Base-by-base conservation (phyloP, 2,888 invertebrate species). In the Drosophila fulvimacula region DNA sequence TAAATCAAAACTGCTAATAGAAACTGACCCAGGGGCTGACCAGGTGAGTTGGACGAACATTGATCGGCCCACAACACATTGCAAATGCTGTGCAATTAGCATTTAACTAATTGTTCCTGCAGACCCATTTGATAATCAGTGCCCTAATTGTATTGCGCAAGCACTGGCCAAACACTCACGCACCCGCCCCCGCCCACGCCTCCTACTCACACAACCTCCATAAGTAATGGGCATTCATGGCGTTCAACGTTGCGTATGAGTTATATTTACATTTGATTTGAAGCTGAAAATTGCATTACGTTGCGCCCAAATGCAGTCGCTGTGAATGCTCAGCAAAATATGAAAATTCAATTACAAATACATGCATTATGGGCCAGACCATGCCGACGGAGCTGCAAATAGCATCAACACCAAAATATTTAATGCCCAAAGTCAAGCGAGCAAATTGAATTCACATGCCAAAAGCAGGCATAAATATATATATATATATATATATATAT, bases 221-320 rank as follows among this genome's bases (percentile, higher is more conserved):
- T 41, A 38, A 24, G 36, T 39, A n/a, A 34, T 34, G 15, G 36
- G 36, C 38, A 34, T 41, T 63, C 73, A 65, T 64, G 41, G 9
- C 55, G 58, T 24, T n/a, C 84, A 77, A 55, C 80, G 69, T 79
- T 81, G 84, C 87, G 84, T 73, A 81, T 83, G 71, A 64, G 81
- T 59, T 55, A 86, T 83, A 86, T 83, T 83, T 75, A 69, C 62
- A 81, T 67, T 67, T 61, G 58, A 34, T 56, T 64, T 51, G 36
- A 21, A 69, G 65, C 70, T 59, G 83, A 66, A 86, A 83, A 83
- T 83, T 81, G 77, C 73, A 83, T 86, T 86, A 72, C 58, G 42
- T 42, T 61, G 34, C 41, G 65, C 66, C 48, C 68, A 64, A 70
- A 65, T 81, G 67, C 71, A 58, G 38, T 36, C n/a, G 24, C 17